These are phyloP conservation scores for Tipula unca DNA, from an alignment of 2,888 invertebrate genomes.

Conservation along the genomic window DNA sequence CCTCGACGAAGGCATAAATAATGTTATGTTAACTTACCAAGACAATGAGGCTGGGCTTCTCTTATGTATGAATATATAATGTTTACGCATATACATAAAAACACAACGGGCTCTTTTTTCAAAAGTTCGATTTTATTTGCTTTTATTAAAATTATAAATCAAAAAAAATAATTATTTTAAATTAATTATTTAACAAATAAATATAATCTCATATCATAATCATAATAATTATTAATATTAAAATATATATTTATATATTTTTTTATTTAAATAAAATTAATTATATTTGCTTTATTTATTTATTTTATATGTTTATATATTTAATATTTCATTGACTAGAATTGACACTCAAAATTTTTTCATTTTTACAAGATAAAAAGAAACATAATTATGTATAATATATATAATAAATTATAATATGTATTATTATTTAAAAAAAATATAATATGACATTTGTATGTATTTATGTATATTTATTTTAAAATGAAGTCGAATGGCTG, in stretches of 20 bases:
- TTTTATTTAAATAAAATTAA: not conserved
- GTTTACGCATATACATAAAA: no score
- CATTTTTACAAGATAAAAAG: not conserved
- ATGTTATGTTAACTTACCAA: no score
- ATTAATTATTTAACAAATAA: not conserved
- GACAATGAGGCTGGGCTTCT: not conserved
- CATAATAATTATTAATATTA: not conserved
- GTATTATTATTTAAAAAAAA: not conserved
- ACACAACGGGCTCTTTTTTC: not conserved
- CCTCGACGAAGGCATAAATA: no score
- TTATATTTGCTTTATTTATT: constrained; percentile 3
- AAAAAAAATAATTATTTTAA: not conserved
- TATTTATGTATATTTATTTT: not conserved
- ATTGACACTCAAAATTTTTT: constrained; percentile 21
- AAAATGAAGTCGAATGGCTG: not conserved
- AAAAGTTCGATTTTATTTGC: not conserved
- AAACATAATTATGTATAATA: not conserved
- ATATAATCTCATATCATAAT: not conserved
- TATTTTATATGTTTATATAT: not conserved
- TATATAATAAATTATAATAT: not conserved
- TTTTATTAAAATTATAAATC: constrained; percentile 1
- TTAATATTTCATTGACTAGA: constrained; percentile 23
- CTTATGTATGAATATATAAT: no score
- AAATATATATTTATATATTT: not conserved
- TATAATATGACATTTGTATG: not conserved